These are phyloP conservation scores for Cisticola juncidis DNA, from an alignment of 2,113 vertebrate genomes.

Conservation along the genomic window DNA sequence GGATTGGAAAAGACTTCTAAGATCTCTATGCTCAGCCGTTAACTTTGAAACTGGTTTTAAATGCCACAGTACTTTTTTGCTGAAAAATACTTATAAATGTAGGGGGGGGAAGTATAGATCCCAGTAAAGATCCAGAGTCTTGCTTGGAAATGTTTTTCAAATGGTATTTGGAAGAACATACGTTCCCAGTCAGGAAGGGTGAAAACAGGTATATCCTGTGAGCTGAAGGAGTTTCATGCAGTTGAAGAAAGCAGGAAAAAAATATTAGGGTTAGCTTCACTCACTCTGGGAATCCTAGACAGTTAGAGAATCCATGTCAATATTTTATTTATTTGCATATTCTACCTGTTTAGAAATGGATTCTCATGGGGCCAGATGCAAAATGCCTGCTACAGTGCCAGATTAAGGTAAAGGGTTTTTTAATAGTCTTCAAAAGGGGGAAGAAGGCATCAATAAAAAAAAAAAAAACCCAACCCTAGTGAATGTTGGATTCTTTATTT, in stretches of 20 bases:
- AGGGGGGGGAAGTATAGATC: neutral
- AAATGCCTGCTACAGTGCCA: neutral
- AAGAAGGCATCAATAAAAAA: fast-evolving
- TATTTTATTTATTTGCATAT: neutral
- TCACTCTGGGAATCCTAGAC: neutral
- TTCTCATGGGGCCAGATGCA: neutral
- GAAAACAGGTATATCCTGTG: neutral
- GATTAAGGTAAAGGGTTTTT: neutral
- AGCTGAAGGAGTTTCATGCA: neutral
- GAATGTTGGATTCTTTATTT: neutral
- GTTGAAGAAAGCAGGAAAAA: neutral
- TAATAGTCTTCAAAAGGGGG: fast-evolving
- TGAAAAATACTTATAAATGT: neutral
- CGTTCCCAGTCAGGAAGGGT: fast-evolving
- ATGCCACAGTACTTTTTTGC: neutral
- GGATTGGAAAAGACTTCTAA: neutral
- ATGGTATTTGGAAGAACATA: neutral
- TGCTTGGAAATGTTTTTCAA: neutral
- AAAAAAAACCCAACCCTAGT: neutral
- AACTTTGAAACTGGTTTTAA: neutral
- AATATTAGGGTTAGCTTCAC: neutral
- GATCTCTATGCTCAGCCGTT: neutral
- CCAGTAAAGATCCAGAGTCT: neutral
- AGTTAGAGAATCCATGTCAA: neutral
- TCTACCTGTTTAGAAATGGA: neutral